These are phyloP conservation scores for Falco novaeseelandiae DNA, from an alignment of 2,797 vertebrate species.

Conservation along the genomic window DNA sequence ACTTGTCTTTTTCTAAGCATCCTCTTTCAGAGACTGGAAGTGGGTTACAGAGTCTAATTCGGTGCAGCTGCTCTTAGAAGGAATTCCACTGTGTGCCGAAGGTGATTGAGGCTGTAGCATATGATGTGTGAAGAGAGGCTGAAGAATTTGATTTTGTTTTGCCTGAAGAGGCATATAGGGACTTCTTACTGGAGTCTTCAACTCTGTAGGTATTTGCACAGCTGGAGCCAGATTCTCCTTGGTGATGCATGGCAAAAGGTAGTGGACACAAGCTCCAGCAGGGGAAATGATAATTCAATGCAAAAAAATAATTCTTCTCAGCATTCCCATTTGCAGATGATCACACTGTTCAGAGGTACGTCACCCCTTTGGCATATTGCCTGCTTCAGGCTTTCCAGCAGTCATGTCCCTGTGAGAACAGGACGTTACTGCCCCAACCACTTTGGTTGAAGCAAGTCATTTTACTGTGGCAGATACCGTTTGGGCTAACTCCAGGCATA, in stretches of 20 bases:
- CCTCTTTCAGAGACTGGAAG: background rate
- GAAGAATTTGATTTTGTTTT: background rate
- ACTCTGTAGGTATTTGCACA: background rate
- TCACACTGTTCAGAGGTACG: rapidly evolving
- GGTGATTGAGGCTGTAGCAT: background rate
- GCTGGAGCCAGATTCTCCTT: background rate
- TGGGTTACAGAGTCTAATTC: background rate
- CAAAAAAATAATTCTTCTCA: background rate
- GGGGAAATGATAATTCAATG: background rate
- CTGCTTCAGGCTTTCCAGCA: background rate
- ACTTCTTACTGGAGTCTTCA: background rate
- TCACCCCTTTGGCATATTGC: background rate
- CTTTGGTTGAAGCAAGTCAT: background rate
- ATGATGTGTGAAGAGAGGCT: background rate
- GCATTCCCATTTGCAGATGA: background rate
- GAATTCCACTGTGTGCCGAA: background rate
- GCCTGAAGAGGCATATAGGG: background rate
- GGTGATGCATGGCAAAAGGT: rapidly evolving
- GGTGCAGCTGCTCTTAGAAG: background rate
- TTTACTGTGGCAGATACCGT: rapidly evolving
- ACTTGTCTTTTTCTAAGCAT: background rate
- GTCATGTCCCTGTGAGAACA: background rate
- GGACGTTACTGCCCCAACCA: background rate
- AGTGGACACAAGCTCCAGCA: background rate
- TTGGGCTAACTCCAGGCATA: background rate